Conservation (phyloP, 2,797 vertebrate species). For the Tangara arthus region DNA sequence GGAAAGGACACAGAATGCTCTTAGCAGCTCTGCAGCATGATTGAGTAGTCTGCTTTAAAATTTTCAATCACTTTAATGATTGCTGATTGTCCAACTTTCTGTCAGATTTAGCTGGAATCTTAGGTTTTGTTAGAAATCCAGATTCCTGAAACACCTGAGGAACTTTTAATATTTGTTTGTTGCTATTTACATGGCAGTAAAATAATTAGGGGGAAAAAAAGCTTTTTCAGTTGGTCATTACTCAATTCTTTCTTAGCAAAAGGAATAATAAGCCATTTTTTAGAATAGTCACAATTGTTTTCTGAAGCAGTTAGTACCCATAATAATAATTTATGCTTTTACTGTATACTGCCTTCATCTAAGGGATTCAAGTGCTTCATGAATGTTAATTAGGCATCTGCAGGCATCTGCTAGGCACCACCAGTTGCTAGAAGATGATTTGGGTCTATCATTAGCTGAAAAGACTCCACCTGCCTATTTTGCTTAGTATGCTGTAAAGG, state of each 20-base stretch:
- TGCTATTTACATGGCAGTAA: not conserved
- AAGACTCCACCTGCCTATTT: constrained; percentile 21
- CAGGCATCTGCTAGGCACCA: constrained; percentile 9
- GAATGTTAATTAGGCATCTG: constrained; percentile 56
- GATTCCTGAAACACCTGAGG: not conserved
- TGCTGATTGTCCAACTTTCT: not conserved
- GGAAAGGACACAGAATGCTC: constrained; percentile 22
- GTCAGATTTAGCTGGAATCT: not conserved
- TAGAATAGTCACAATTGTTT: not conserved
- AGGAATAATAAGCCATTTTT: not conserved
- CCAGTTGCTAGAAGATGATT: constrained; percentile 27
- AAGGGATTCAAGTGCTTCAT: constrained; percentile 5
- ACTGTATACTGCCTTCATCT: constrained; percentile 7
- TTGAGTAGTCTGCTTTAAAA: not conserved
- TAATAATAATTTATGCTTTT: constrained; percentile 25
- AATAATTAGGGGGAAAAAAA: not conserved
- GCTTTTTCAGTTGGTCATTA: not conserved
- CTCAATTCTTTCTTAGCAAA: not conserved
- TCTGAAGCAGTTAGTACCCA: not conserved
- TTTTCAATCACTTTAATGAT: not conserved
- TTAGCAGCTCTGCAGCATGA: not conserved
- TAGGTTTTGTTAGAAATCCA: not conserved
- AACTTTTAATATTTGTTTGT: not conserved
- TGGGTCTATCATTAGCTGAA: constrained; percentile 24
- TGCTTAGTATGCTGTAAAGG: not conserved